Base-by-base conservation (phyloP, 2,888 invertebrate genomes). In the Zygaena filipendulae region DNA sequence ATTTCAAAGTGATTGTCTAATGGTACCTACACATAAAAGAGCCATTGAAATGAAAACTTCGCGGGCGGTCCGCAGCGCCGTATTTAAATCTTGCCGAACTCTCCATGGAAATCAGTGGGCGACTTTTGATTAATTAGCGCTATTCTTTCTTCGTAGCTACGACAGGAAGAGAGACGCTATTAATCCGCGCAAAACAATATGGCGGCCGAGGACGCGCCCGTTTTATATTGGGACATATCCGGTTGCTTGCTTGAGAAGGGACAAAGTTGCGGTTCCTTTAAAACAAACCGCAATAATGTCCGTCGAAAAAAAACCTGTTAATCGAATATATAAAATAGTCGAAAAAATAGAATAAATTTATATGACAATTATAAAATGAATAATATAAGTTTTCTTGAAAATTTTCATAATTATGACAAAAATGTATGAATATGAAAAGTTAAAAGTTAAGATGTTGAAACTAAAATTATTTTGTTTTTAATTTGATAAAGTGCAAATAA, bases 111-210 rank as follows among this genome's bases (percentile, higher is more conserved):
- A 77, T 77, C 74, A 71, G 57, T 50, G 55, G 59, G 58, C 60
- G 63, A 66, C 57, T 71, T 71, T 66, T 75, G 74, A 79, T 75
- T 75, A 77, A 79, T 77, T 79, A 75, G 70, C 64, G 59, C 67
- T 56, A 77, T 79, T 79, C 77, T 79, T 77, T 74, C 50, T 51
- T 49, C 58, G 52, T 48, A 48, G 54, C 53, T 59, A 56, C 62
- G 61, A 54, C 55, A 49, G 59, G 59, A 61, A 59, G 47, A n/a
- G n/a, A 55, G 52, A 38, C 53, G 61, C 59, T 62, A 64, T 70
- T 68, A 63, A 66, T 70, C 56, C 60, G 44, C 35, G 42, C 44
- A 49, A 63, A 69, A 70, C 72, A 77, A 70, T 66, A 74, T 70
- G 72, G 69, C 69, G 43, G 52, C 13, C 43, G 42, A 33, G 16